Base-by-base conservation (phyloP, 1,140 invertebrate species). In the Drosophila neocordata region DNA sequence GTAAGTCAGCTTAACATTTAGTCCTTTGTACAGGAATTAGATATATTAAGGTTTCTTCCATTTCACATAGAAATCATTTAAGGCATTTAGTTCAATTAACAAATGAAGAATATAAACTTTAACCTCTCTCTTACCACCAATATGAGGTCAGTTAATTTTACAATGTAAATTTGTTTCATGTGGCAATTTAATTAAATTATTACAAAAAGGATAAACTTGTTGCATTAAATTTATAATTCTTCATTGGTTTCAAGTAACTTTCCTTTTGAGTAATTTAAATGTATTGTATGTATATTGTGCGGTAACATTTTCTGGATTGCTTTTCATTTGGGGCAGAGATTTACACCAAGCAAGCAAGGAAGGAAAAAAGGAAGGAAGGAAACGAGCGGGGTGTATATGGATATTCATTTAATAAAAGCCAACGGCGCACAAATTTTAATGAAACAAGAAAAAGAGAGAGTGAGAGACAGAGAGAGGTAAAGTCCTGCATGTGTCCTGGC, bases 381-480 rank as follows among this genome's bases (percentile, higher is more conserved):
- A 9, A 13, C 6, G 6, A 48, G 15, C 7, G 44, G 20, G 18
- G 48, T 31, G 70, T 15, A 63, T 56, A 72, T 69, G 83, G 71
- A 82, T 87, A 87, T 88, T 78, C 83, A 79, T 88, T 82, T 88
- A 87, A 87, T 88, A 88, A 87, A 88, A 87, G 83, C 82, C 82
- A 87, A 69, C 75, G 72, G 82, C 67, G 78, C 69, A 79, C 65
- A 75, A 82, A 76, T 87, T 87, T 87, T 82, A 87, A 87, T 87
- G 82, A 87, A 87, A 87, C 77, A 81, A 63, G 81, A 66, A 73
- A 69, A 81, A 59, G n/a, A 57, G 38, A 41, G 38, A 53, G 13
- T 38, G 34, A 53, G 65, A 35, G 55, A 11, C 13, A 63, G 20
- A 15, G 34, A 53, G 64, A 18, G 51, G 48, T 35, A n/a, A n/a